Evolutionary conservation across 2,113 vertebrate species (phyloP).

Genomic region (human (Homo sapiens)): GRCh38 chr18:7688001-7688500

Average conservation of each 20-base stretch:
- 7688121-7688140: background rate
- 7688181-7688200: background rate
- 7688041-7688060: too few species aligned
- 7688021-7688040: too few species aligned
- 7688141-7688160: fast-evolving
- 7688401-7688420: background rate
- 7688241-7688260: background rate
- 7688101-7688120: background rate
- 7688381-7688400: background rate
- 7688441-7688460: background rate
- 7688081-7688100: background rate
- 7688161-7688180: fast-evolving
- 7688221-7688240: background rate
- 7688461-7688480: background rate
- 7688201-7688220: background rate
- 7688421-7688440: background rate
- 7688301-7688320: background rate
- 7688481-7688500: background rate
- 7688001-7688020: too few species aligned
- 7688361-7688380: background rate
- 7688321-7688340: background rate
- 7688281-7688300: background rate
- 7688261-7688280: background rate
- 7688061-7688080: too few species aligned
- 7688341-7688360: background rate